These are phyloP conservation scores for Antheraea yamamai DNA, from an alignment of 2,888 invertebrate genomes.

Conservation along the genomic window DNA sequence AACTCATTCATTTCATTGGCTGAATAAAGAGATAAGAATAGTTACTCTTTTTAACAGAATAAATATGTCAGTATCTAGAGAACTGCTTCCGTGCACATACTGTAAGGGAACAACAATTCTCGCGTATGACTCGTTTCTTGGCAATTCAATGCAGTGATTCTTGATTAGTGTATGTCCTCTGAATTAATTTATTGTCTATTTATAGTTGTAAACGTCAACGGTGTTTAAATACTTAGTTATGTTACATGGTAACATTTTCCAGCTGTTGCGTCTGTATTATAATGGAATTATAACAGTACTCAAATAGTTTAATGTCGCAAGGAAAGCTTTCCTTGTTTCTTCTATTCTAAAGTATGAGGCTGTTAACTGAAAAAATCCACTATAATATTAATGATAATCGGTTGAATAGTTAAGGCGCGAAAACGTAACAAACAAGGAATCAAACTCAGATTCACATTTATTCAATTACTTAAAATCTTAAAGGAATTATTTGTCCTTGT, in stretches of 20 bases:
- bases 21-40: neutral
- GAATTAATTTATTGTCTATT: neutral
- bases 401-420: no score
- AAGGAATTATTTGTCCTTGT: no score
- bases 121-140: neutral
- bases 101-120: neutral
- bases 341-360: neutral
- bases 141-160: neutral
- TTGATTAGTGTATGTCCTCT: neutral
- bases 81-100: neutral
- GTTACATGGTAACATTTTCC: neutral
- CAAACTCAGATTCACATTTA: no score
- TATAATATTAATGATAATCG: no score
- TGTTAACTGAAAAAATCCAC: no score
- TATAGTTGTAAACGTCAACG: neutral
- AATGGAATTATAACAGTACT: neutral
- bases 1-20: neutral
- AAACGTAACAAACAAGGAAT: no score
- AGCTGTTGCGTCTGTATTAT: neutral
- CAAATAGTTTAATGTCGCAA: neutral
- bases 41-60: neutral
- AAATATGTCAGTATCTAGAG: neutral
- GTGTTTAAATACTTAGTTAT: neutral
- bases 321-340: neutral
- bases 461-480: no score